Evolutionary conservation across 2,113 vertebrate genomes (phyloP), one percentile per base, ranked within the genome.

Genomic region (Calyptomena viridis): DNA sequence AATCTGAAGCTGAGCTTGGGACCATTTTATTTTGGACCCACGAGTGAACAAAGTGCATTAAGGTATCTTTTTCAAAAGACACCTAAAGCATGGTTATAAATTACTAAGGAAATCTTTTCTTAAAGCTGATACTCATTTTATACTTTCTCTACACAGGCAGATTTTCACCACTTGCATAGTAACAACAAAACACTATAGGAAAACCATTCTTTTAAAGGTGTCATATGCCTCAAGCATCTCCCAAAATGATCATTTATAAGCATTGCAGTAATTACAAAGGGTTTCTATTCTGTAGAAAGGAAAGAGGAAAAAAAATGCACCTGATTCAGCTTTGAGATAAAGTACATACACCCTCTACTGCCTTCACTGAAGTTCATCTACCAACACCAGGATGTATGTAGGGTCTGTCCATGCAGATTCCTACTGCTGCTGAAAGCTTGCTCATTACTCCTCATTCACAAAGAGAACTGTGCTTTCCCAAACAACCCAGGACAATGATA

Each of bases 21-120:
- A 95, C 82, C 58, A 67, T 95, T 97, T 97, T 87, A 83, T 84
- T 96, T 91, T 92, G 94, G 95, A 89, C 55, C 91, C 94, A 64
- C 68, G 80, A 93, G 76, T 87, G 91, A 98, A 97, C 94, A 98
- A 98, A 98, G 97, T 97, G 97, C 98, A 97, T 94, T 97, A 96
- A 97, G 96, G 94, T 78, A 97, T 96, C 87, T 40, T 83, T 97
- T 96, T 88, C 63, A 77, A 96, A 96, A 96, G 96, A 97, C 94
- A 97, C 95, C 94, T 91, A 96, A 97, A 97, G 93, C 89, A 87
- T 88, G 66, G 75, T 94, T 95, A 96, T 91, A 96, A 97, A 94
- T 95, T 91, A 97, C 44, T 49, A 67, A 97, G 78, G 50, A 91
- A 93, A 93, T 79, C 11, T 89, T 97, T 94, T 92, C 60, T 44